Percentiles rank a stretch among this genome's conserved stretches.
phyloP scores from a whole-genome alignment of 2,888 invertebrate species.

The Parapristionchus giblindavisi region DNA sequence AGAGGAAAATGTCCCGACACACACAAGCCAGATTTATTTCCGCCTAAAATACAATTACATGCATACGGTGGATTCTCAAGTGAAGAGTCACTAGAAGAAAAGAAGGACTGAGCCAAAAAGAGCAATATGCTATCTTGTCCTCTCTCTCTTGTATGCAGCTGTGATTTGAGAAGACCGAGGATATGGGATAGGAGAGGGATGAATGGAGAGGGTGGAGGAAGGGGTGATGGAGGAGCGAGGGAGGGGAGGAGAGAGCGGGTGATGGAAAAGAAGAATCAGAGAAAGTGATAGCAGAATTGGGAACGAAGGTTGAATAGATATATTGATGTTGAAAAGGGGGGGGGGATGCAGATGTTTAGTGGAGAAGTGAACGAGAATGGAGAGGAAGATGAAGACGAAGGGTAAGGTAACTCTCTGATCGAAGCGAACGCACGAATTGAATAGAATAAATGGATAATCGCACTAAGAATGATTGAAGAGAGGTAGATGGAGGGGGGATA shows the following conservation, averaged over 20 bases:
- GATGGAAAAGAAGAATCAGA: not conserved
- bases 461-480: not conserved
- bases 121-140: constrained; percentile 22
- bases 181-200: not conserved
- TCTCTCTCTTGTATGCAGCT: too few relatives aligned
- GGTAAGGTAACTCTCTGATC: too few relatives aligned
- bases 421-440: too few relatives aligned
- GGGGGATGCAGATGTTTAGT: too few relatives aligned
- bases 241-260: constrained; percentile 14
- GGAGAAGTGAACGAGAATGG: too few relatives aligned
- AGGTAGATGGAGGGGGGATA: constrained; percentile 19
- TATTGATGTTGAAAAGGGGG: too few relatives aligned
- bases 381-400: too few relatives aligned
- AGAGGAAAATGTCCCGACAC: constrained; percentile 30
- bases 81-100: constrained; percentile 26
- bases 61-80: too few relatives aligned
- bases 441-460: not conserved
- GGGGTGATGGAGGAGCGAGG: constrained; percentile 11
- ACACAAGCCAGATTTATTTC: not conserved
- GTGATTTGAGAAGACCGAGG: not conserved
- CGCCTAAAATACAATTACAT: not conserved
- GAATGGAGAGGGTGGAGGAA: constrained; percentile 9
- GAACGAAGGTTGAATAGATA: too few relatives aligned
- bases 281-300: too few relatives aligned
- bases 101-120: constrained; percentile 21